phyloP scores from a whole-genome alignment of 2,888 invertebrate species.

The Neocrepidodera transversa region DNA sequence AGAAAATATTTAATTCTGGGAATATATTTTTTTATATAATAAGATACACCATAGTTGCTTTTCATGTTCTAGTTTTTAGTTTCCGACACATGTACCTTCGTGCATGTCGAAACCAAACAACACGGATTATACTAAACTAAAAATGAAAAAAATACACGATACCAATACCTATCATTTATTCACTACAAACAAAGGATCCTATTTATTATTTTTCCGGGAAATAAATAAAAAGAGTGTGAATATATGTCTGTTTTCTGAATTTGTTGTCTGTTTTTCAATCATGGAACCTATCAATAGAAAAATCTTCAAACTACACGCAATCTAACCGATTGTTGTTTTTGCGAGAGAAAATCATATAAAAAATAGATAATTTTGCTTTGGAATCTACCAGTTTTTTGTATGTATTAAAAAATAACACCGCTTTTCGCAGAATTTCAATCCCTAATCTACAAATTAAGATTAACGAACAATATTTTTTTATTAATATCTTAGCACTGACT shows the following conservation, averaged over 20 bases:
- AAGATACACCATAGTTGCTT: no score
- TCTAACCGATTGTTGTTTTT: background rate
- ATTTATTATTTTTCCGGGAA: constrained; percentile 8
- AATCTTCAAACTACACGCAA: background rate
- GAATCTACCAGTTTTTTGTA: no score
- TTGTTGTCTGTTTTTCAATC: background rate
- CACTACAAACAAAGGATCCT: constrained; percentile 1
- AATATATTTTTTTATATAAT: no score
- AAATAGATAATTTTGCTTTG: no score
- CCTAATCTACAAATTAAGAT: no score
- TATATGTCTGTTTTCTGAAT: background rate
- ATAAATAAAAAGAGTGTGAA: constrained; percentile 2
- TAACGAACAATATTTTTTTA: no score
- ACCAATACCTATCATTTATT: background rate
- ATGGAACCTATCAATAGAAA: background rate
- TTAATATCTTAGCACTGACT: no score
- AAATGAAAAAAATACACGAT: background rate
- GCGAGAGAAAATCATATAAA: no score
- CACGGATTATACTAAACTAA: background rate
- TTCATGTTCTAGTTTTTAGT: no score
- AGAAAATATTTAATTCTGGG: no score
- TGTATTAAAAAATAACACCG: no score
- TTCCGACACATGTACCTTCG: background rate
- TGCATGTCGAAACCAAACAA: background rate
- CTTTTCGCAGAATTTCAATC: no score